Base-by-base conservation (phyloP, 2,888 invertebrate species). In the Eugnorisma glareosa region DNA sequence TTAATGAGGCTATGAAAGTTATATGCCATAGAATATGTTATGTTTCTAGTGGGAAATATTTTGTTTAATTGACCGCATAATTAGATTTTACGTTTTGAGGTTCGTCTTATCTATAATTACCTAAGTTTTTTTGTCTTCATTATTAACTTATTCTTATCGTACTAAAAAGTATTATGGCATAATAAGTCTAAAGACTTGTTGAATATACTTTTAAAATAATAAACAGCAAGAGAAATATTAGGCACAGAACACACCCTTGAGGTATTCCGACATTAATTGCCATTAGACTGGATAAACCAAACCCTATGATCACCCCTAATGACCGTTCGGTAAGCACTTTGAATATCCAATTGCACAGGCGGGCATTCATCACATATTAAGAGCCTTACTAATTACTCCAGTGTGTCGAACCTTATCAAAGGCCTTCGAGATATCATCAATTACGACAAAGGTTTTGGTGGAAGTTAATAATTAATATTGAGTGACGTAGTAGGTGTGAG, bases 391-490 rank as follows among this genome's bases (percentile, higher is more conserved):
- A 79, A 73, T 83, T 75, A 83, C 61, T 73, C 43, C 43, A 63
- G 28, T 43, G n/a, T 83, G 67, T 72, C 28, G 54, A 76, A 83
- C 57, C 68, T 43, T 81, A 81, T 77, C 73, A 81, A 81, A 83
- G 57, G 74, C 74, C 37, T 77, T 57, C 24, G 61, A 69, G 28
- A 74, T 54, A 74, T 71, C 71, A 8, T 73, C 64, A 73, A 73
- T 81, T 73, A 71, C 51, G 15, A 68, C 70, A 68, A 76, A 66
- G 48, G 72, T 74, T 76, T 64, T n/a, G 45, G 48, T 75, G 45
- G 54, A 84, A 86, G 59, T 80, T 82, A 72, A 76, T 57, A 69
- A 82, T 86, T 81, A 82, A 85, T 73, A 82, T 37, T 66, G 68
- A 81, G 73, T 67, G 81, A 74, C 73, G 68, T 72, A 86, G 68